These are phyloP conservation scores for Bolinopsis microptera DNA, from an alignment of 37 sponge, comb jelly and placozoan species.

Conservation along the genomic window DNA sequence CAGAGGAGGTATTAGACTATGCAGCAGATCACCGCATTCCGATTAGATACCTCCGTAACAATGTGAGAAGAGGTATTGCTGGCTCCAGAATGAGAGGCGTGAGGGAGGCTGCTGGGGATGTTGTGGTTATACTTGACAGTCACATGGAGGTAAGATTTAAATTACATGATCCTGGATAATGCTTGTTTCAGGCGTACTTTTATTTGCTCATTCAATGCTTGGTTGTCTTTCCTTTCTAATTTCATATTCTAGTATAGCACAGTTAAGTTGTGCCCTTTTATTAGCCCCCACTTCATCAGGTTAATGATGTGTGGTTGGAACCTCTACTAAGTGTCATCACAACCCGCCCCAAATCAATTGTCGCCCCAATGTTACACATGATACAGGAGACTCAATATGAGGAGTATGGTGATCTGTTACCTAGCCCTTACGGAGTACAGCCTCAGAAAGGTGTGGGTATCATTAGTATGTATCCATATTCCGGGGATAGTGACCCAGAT, in stretches of 20 bases:
- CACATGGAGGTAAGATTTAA: slow-evolving; percentile 49
- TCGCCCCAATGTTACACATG: background rate
- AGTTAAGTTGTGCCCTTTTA: too few species aligned
- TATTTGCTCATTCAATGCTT: too few species aligned
- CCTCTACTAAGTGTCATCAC: background rate
- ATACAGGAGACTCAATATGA: background rate
- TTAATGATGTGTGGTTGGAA: slow-evolving; percentile 38
- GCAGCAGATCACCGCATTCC: background rate
- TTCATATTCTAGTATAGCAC: too few species aligned
- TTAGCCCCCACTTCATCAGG: too few species aligned
- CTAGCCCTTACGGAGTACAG: background rate
- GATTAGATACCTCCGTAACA: background rate
- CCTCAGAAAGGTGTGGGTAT: slow-evolving; percentile 2
- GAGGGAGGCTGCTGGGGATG: background rate
- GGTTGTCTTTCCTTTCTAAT: too few species aligned
- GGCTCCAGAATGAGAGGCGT: slow-evolving; percentile 17
- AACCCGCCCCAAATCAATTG: background rate
- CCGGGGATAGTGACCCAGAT: background rate
- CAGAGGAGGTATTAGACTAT: slow-evolving; percentile 33
- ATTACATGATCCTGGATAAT: too few species aligned
- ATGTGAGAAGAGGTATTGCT: background rate
- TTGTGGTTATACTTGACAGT: slow-evolving; percentile 34
- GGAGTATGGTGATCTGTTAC: background rate
- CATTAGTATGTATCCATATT: background rate
- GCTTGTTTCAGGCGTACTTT: too few species aligned